Percentiles rank a stretch among this genome's conserved stretches.
Evolutionary conservation across 1,140 invertebrate genomes (phyloP).

Genomic region (Zelostemma sp.): DNA sequence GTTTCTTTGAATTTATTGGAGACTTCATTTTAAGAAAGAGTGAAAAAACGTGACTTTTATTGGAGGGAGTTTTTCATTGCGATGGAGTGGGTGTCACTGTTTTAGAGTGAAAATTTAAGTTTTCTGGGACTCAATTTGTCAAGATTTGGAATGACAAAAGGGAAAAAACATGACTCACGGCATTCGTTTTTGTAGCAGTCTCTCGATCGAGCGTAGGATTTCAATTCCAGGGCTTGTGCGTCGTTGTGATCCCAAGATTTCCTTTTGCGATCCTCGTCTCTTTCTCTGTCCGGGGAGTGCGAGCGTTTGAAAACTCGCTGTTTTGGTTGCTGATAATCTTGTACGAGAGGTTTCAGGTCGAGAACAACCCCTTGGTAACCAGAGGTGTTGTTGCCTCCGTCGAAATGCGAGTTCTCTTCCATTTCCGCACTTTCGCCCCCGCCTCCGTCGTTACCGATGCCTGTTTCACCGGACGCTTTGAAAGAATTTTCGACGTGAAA

Average conservation of each 20-base stretch:
- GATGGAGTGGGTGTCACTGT: too few species aligned
- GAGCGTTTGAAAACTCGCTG: constrained; percentile 27
- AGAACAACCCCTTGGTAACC: constrained; percentile 49
- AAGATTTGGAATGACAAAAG: too few species aligned
- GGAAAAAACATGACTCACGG: too few species aligned
- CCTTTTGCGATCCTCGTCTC: constrained; percentile 43
- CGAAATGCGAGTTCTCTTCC: constrained; percentile 59
- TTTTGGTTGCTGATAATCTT: constrained; percentile 39
- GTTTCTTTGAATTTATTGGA: too few species aligned
- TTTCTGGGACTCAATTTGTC: too few species aligned
- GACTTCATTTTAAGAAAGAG: too few species aligned
- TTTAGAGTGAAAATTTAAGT: too few species aligned
- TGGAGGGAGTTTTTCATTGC: too few species aligned
- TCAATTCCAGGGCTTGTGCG: constrained; percentile 38
- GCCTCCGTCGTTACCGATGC: constrained; percentile 37
- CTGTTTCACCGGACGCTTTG: constrained; percentile 53
- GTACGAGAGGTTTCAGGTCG: constrained; percentile 42
- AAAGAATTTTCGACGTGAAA: too few species aligned
- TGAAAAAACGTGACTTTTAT: too few species aligned
- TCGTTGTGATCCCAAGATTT: constrained; percentile 56
- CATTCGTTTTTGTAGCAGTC: constrained; percentile 52
- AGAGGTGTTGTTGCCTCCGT: constrained; percentile 41
- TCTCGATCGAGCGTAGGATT: constrained; percentile 34
- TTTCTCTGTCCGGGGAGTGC: constrained; percentile 3
- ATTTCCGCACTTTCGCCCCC: constrained; percentile 55